phyloP scores from a whole-genome alignment of 2,888 invertebrate species.

The Parnassius smintheus region DNA sequence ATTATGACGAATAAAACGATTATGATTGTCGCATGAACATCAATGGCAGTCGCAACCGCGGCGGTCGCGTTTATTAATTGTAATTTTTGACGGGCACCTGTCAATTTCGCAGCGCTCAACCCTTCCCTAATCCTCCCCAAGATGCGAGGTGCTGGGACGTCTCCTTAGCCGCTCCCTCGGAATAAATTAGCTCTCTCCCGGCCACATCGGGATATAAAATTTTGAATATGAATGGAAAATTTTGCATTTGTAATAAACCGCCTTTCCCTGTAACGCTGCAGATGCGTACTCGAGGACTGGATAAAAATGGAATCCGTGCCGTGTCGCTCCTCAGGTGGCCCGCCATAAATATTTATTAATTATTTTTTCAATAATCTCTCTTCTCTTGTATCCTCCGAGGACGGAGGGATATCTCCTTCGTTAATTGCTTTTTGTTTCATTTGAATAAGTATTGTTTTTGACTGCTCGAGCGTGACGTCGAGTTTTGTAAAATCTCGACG shows the following conservation, averaged over 20 bases:
- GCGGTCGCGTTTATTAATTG: conserved; percentile 78
- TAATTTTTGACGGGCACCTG: conserved; percentile 81
- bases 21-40: conserved; percentile 22
- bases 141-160: conserved; percentile 69
- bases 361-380: conserved; percentile 81
- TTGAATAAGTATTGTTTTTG: conserved; percentile 81
- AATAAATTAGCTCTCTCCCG: conserved; percentile 89
- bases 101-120: conserved; percentile 77
- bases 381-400: conserved; percentile 69
- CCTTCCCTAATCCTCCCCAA: conserved; percentile 78
- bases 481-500: conserved; percentile 69
- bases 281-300: conserved; percentile 71
- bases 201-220: conserved; percentile 90
- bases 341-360: conserved; percentile 81
- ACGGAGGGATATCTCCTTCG: conserved; percentile 75
- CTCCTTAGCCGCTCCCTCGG: conserved; percentile 77
- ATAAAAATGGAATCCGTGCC: conserved; percentile 68
- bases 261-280: conserved; percentile 77
- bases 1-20: conserved; percentile 1
- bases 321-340: conserved; percentile 76
- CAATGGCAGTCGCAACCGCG: conserved; percentile 48
- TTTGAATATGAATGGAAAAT: conserved; percentile 94
- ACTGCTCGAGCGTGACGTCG: conserved; percentile 70
- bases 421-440: conserved; percentile 81
- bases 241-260: conserved; percentile 92